Base-by-base conservation (phyloP, 2,797 vertebrate genomes). In the Gymnothorax reevesii region DNA sequence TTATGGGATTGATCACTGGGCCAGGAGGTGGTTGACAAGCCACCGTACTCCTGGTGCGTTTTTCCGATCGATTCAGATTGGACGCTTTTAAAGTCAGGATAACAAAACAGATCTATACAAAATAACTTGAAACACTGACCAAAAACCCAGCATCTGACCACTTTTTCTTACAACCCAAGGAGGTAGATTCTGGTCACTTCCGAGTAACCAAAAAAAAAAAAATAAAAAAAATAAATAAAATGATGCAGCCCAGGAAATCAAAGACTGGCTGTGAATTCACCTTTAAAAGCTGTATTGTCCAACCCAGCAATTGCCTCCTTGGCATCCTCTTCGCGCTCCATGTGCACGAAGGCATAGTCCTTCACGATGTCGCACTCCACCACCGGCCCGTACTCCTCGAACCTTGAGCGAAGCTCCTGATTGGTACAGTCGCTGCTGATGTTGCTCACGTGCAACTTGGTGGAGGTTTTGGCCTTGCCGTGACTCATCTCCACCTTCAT, bases 321-420 rank as follows among this genome's bases (percentile, higher is more conserved):
- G 0, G 98, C 98, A 33, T 99, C 98, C 89, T 99, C 98, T 66
- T 97, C 97, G 75, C 97, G 93, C 91, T 99, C 98, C 98, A 99
- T 99, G 94, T 99, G 98, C 88, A 99, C 98, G 87, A 99, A 99
- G 75, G 98, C 98, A 88, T 98, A 99, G 93, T 99, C 98, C 94
- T 98, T 99, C 15, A 99, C 98, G 90, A 99, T 99, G 94, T 99
- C 98, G 49, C 98, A 99, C 92, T 99, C 98, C 57, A 98, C 93
- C 88, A 99, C 98, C 0, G 96, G 88, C 6, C 98, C 98, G n/a
- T 95, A 98, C 92, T 99, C 97, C 91, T 99, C 98, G 83, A 99
- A 99, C 90, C 97, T 97, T 92, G 97, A 96, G 7, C 98, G 94
- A 86, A 99, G 95, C 96, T 99, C 98, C 79, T 98, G 95, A 92